Evolutionary conservation across 2,113 vertebrate genomes (phyloP).

Genomic region (Crotalus tigris): DNA sequence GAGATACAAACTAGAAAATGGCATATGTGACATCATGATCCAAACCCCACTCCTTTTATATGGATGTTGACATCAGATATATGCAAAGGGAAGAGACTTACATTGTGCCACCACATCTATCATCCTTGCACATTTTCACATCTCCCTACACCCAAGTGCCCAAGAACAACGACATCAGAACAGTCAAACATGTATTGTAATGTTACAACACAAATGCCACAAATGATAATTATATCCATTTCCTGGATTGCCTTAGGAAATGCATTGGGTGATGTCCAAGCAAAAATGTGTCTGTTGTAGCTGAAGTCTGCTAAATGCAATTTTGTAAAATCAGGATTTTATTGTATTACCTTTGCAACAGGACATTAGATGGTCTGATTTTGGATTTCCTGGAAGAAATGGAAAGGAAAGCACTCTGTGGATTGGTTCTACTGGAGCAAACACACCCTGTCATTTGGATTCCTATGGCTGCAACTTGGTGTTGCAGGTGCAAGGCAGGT

Average conservation of each 20-base stretch:
- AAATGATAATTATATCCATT: neutral
- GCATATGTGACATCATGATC: neutral
- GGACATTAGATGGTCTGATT: slow-evolving; percentile 90
- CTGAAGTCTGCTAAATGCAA: neutral
- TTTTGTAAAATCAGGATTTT: neutral
- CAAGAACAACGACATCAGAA: neutral
- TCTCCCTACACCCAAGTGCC: neutral
- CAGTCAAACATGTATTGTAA: neutral
- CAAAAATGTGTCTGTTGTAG: neutral
- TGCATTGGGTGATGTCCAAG: neutral
- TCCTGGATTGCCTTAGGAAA: neutral
- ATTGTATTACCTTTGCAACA: slow-evolving; percentile 57
- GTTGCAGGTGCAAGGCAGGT: slow-evolving; percentile 95
- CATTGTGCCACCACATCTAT: neutral
- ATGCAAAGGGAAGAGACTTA: neutral
- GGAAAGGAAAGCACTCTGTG: slow-evolving; percentile 90
- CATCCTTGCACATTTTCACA: neutral
- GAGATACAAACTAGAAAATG: neutral
- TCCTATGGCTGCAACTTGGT: slow-evolving; percentile 94
- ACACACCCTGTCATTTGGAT: slow-evolving; percentile 94
- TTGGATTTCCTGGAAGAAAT: slow-evolving; percentile 86
- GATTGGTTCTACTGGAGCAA: slow-evolving; percentile 87
- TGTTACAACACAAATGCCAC: neutral
- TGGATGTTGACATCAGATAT: neutral
- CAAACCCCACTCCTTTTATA: neutral